Percentiles rank a stretch among this genome's conserved stretches.
These are phyloP conservation scores for Gryllus bimaculatus DNA, from an alignment of 1,140 invertebrate species.

Conservation along the genomic window DNA sequence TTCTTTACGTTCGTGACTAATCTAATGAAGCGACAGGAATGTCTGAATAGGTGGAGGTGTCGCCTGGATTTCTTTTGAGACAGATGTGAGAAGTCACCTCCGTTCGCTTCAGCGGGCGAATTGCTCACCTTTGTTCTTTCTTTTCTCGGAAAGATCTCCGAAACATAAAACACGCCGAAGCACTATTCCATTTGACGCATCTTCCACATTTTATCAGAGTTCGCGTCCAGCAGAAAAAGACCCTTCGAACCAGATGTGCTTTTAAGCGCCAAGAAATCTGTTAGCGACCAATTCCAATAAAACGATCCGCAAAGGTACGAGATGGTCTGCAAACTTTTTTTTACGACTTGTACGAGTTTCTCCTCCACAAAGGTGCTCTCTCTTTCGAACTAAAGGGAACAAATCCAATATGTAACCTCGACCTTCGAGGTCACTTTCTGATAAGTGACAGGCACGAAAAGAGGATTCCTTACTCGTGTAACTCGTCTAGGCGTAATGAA, in stretches of 20 bases:
- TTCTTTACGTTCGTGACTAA: no score
- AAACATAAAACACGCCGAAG: no score
- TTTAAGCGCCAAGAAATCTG: background rate
- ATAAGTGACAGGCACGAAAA: background rate
- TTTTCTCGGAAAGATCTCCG: no score
- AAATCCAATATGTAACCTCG: background rate
- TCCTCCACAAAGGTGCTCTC: background rate
- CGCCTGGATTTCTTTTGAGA: no score
- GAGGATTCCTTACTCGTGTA: background rate
- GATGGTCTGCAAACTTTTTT: background rate
- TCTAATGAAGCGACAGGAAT: no score
- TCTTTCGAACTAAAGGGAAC: background rate
- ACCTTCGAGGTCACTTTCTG: background rate
- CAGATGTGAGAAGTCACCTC: no score
- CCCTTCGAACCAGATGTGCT: background rate
- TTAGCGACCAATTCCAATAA: background rate
- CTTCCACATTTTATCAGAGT: background rate
- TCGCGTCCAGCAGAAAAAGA: background rate
- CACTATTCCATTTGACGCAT: background rate
- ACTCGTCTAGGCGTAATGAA: background rate
- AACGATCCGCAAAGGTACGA: background rate
- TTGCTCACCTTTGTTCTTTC: no score
- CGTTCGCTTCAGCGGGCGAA: no score
- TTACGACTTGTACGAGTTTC: background rate
- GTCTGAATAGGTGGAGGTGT: no score